Evolutionary conservation across 2,797 vertebrate genomes (phyloP).

Genomic region (Lateolabrax maculatus): DNA sequence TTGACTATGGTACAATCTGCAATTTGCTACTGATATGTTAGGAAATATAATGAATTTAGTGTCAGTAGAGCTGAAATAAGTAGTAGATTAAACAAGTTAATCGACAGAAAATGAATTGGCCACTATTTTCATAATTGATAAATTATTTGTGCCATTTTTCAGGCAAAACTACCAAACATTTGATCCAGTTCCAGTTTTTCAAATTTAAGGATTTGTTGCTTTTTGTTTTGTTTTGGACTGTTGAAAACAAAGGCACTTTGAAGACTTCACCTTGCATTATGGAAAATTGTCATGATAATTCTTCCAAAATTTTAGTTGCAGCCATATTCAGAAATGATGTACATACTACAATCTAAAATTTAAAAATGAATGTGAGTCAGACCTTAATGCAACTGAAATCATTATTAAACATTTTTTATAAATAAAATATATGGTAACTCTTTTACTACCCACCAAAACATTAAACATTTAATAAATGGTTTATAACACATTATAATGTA

Average conservation of each 20-base stretch:
- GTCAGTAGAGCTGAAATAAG: neutral
- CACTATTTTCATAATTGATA: neutral
- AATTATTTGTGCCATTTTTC: neutral
- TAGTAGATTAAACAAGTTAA: neutral
- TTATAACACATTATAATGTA: neutral
- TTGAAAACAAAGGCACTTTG: neutral
- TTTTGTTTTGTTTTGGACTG: neutral
- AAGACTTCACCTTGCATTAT: neutral
- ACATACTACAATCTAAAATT: neutral
- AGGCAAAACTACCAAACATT: neutral
- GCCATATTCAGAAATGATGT: neutral
- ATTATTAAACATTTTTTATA: conserved; percentile 1
- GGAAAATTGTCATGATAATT: neutral
- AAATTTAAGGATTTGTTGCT: neutral
- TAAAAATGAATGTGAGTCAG: neutral
- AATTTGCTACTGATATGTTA: conserved; percentile 10
- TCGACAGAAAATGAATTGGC: too few relatives aligned
- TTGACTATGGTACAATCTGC: neutral
- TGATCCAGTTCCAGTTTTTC: neutral
- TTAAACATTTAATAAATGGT: neutral
- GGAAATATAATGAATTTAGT: conserved; percentile 8
- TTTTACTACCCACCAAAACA: neutral
- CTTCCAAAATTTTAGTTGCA: neutral
- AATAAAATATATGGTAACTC: neutral
- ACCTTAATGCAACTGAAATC: neutral